Base-by-base conservation (phyloP, 2,888 invertebrate genomes). In the Aporophyla nigra region DNA sequence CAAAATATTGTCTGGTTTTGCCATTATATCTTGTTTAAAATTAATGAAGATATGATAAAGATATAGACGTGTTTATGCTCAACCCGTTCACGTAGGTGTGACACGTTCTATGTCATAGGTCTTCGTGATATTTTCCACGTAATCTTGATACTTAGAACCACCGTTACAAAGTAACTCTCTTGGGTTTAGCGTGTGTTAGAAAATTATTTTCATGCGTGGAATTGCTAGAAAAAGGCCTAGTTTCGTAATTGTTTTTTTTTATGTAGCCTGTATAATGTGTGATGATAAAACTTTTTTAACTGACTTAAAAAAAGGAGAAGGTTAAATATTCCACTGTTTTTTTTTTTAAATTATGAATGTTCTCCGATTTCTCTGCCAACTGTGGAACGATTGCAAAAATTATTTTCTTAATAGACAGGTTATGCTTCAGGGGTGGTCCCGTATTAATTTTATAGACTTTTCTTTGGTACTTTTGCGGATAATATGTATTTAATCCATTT, bases 41-140 rank as follows among this genome's bases (percentile, higher is more conserved):
- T n/a, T 40, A 70, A 21, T 56, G 33, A 58, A 72, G 51, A 71
- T 78, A 78, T 79, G 63, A 62, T 80, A 80, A 58, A n/a, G 43
- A 70, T 46, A 24, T 53, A 56, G 27, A 71, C 54, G 16, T 62
- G 76, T 76, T 80, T 70, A 58, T 56, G 21, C 27, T 10, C 43
- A 33, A 59, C 27, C 40, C 24, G 33, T 70, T 33, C n/a, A 19
- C 24, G 24, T 54, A 43, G 33, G 51, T 46, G 24, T 43, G 54
- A 59, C 54, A 70, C 24, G 71, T 67, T 59, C 61, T 21, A 54
- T 70, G 71, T 75, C 61, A 74, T 79, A 79, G 21, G 67, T 68
- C 53, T 16, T 40, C 4, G n/a, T 59, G 33, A 69, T 74, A 70
- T 69, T 75, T 79, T 59, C 62, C 58, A 59, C 12, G 24, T 63